phyloP scores from a whole-genome alignment of 1,140 invertebrate genomes.

The Bombus waltoni region DNA sequence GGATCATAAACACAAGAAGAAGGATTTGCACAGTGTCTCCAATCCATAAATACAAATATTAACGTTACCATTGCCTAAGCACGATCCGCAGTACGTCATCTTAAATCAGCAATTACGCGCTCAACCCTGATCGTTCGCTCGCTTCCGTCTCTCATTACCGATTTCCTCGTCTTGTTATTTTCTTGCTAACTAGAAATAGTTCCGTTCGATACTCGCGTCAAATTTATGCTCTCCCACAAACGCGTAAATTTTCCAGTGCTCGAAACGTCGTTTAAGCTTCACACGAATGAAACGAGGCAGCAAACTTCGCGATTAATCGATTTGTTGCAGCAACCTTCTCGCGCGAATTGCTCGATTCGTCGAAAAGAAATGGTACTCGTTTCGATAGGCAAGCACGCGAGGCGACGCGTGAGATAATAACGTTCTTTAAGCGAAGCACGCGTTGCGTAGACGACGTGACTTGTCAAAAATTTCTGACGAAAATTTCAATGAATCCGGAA shows the following conservation, averaged over 20 bases:
- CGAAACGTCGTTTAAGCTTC: background rate
- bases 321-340: too few species aligned
- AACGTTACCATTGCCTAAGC: too few species aligned
- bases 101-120: background rate
- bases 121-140: background rate
- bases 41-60: too few species aligned
- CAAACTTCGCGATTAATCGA: too few species aligned
- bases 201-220: too few species aligned
- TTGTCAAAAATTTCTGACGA: constrained; percentile 30
- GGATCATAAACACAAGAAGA: too few species aligned
- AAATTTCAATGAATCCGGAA: constrained; percentile 39
- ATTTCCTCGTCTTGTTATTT: background rate
- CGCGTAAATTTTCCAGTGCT: background rate
- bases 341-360: too few species aligned
- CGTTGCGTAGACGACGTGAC: background rate
- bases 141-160: constrained; percentile 6
- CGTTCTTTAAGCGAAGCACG: background rate
- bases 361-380: too few species aligned
- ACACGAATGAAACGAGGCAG: too few species aligned
- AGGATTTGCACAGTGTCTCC: too few species aligned
- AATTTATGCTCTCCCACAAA: background rate
- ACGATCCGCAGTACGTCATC: background rate
- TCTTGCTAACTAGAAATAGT: background rate
- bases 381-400: too few species aligned
- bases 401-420: background rate